phyloP scores from a whole-genome alignment of 2,888 invertebrate genomes.

The Amphipyra berbera region DNA sequence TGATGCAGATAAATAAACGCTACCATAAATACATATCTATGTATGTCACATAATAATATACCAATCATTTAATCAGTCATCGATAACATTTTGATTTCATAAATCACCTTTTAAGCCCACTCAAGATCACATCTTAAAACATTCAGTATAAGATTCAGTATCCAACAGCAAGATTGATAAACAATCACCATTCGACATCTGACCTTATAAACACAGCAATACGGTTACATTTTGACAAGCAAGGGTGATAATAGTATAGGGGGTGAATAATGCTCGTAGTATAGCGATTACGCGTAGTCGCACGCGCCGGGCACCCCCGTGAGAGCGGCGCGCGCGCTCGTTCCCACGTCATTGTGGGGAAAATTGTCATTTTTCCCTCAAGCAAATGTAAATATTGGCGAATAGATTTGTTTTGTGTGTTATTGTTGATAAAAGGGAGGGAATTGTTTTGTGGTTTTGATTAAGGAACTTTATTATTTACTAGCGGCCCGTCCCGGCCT shows the following conservation, averaged over 20 bases:
- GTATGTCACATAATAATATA: slow-evolving; percentile 18
- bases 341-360: slow-evolving; percentile 72
- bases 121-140: background rate
- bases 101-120: background rate
- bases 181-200: background rate
- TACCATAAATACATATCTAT: slow-evolving; percentile 36
- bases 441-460: slow-evolving; percentile 17
- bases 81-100: slow-evolving; percentile 52
- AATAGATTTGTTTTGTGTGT: slow-evolving; percentile 34
- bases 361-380: slow-evolving; percentile 52
- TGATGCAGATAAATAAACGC: slow-evolving; percentile 12
- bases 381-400: slow-evolving; percentile 53
- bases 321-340: slow-evolving; percentile 69
- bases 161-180: background rate
- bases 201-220: accelerated
- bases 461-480: too few species aligned
- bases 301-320: slow-evolving; percentile 74
- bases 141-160: background rate
- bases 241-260: slow-evolving; percentile 27
- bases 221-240: slow-evolving; percentile 4
- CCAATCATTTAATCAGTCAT: slow-evolving; percentile 54
- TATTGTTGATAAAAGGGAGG: slow-evolving; percentile 11
- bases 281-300: slow-evolving; percentile 58
- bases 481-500: too few species aligned
- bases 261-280: slow-evolving; percentile 50